Evolutionary conservation across 2,113 vertebrate genomes (phyloP).

Genomic region (Pomatorhinus ruficollis): DNA sequence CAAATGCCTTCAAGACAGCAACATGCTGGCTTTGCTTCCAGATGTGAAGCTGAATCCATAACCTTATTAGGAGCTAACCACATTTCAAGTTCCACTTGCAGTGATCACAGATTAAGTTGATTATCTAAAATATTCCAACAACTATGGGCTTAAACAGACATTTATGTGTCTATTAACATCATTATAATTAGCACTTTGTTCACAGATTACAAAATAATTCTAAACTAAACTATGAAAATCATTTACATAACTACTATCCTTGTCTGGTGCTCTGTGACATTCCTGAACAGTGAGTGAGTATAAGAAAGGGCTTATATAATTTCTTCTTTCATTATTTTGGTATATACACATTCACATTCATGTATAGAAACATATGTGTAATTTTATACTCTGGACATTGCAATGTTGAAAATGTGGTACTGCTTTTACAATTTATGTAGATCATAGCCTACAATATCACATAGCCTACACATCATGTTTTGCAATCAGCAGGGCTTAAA

Average conservation of each 20-base stretch:
- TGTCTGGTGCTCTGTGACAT: not conserved
- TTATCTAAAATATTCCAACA: not conserved
- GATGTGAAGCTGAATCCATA: not conserved
- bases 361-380: too few species aligned
- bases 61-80: slow-evolving; percentile 5
- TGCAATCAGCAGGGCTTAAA: not conserved
- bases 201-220: not conserved
- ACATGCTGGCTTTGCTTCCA: not conserved
- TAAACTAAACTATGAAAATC: not conserved
- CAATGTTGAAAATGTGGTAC: not conserved
- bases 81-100: not conserved
- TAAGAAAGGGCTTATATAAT: not conserved
- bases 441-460: too few species aligned
- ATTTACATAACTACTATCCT: not conserved
- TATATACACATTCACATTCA: not conserved
- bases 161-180: not conserved
- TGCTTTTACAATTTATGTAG: not conserved
- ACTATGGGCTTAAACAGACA: not conserved
- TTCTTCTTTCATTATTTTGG: not conserved
- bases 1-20: not conserved
- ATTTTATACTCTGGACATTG: not conserved
- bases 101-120: not conserved
- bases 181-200: not conserved
- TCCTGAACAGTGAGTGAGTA: not conserved
- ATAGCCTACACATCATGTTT: not conserved